Percentiles rank a stretch among this genome's conserved stretches.
Evolutionary conservation across 2,113 vertebrate genomes (phyloP).

Genomic region (Nansenia antarctica): DNA sequence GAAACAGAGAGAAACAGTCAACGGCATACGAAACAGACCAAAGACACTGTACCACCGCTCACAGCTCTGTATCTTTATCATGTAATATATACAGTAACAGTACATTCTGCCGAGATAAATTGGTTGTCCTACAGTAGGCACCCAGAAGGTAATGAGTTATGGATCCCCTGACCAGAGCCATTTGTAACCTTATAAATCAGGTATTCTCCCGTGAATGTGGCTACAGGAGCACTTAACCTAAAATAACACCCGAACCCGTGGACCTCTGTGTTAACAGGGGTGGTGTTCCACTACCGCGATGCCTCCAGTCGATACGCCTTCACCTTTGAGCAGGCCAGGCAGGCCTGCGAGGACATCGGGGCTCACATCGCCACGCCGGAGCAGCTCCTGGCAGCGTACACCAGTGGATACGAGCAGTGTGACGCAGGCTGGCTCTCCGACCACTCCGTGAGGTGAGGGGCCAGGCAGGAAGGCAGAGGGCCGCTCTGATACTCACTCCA

Average conservation of each 20-base stretch:
- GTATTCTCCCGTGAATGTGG: background rate
- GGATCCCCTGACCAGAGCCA: constrained; percentile 27
- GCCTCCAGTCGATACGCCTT: constrained; percentile 86
- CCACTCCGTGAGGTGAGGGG: constrained; percentile 87
- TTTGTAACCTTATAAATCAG: constrained; percentile 31
- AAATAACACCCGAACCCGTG: background rate
- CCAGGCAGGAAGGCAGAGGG: background rate
- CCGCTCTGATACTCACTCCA: background rate
- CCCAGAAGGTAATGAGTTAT: constrained; percentile 11
- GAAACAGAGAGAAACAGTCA: background rate
- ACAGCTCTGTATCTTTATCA: background rate
- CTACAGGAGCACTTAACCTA: background rate
- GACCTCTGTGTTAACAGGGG: constrained; percentile 75
- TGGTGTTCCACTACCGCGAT: constrained; percentile 92
- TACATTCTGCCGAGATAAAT: constrained; percentile 15
- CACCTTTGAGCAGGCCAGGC: constrained; percentile 80
- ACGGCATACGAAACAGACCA: background rate
- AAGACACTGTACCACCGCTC: background rate
- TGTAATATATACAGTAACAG: too few species aligned
- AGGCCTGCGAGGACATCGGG: constrained; percentile 83
- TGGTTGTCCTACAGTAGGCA: background rate
- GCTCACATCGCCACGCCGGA: constrained; percentile 87
- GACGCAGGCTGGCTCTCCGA: constrained; percentile 93
- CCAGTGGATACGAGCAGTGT: constrained; percentile 89
- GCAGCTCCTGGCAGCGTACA: constrained; percentile 89